Base-by-base conservation (phyloP, 2,888 invertebrate species). In the Blastobasis lacticolella region DNA sequence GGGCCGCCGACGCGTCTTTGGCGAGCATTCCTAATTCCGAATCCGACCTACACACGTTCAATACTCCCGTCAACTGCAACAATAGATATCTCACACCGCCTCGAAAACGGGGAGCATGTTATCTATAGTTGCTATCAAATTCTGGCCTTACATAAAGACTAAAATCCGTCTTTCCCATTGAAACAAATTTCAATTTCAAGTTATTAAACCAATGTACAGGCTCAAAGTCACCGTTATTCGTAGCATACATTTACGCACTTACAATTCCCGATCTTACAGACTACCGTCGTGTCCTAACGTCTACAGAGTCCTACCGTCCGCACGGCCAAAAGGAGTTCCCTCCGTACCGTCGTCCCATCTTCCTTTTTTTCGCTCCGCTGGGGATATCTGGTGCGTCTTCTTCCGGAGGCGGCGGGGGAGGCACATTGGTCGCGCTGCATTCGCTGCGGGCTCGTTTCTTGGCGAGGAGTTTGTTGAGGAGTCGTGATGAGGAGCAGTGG, bases 291-390 rank as follows among this genome's bases (percentile, higher is more conserved):
- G 23, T 23, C 23, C 23, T 3, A 23, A 23, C 23, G 23, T 23
- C 23, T 23, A 23, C 23, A 23, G 23, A 23, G 23, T 23, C 23
- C 59, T 85, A 88, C 69, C 87, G 85, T 48, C 88, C 88, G 69
- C 85, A 82, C 1, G 88, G 87, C 83, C 82, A 83, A 72, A 87
- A 87, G 38, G 80, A 69, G 66, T 82, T 75, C 5, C 85, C 86
- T 10, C 86, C 87, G 71, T 81, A 68, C 37, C 79, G 63, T 0
- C 87, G 62, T 0, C 86, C 86, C 64, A 80, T 69, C 66, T 89
- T 89, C 58, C 89, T 65, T 59, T 88, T 88, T 65, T 73, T 75
- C 7, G 89, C 89, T 44, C 89, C 89, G 66, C 68, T 75, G 36
- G 76, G 78, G 48, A 70, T 74, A 1, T 55, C 55, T 45, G 57